Base-by-base conservation (phyloP, 2,888 invertebrate species). In the Drosophila eohydei region DNA sequence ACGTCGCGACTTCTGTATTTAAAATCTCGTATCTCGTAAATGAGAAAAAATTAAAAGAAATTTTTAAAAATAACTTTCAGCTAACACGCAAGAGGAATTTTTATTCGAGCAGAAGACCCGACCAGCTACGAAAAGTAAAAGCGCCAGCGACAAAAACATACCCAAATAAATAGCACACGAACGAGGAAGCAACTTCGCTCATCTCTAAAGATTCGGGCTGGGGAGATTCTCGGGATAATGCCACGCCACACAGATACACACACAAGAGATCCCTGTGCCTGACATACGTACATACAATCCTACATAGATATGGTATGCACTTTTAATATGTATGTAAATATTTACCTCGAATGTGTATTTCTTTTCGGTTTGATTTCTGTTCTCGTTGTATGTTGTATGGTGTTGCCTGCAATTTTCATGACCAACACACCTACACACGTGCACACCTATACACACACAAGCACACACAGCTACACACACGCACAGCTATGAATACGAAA, bases 21-120 rank as follows among this genome's bases (percentile, higher is more conserved):
- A 74, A 87, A 77, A 81, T 87, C 74, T 80, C 78, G 78, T 69
- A 78, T 82, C 81, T 81, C 74, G 81, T 71, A 82, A 87, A 71
- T 68, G 71, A 70, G 84, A 76, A 76, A 80, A 76, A 88, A 83
- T 72, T 79, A 85, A 85, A 83, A 82, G 71, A 84, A 85, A 83
- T 84, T 83, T 92, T 91, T 92, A 92, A 89, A 92, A 92, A 92
- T 92, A 92, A 85, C 92, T 89, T 91, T 91, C 89, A 92, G 92
- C 92, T 91, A 89, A 91, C 91, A 91, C 92, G 89, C 92, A 91
- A 91, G 91, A 89, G 81, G 90, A 91, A 90, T 90, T 91, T 91
- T 83, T 80, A 88, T 85, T 80, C 78, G 80, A 89, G 85, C 84
- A 81, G 82, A 78, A 79, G 85, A 84, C 51, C 71, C 79, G 73